These are phyloP conservation scores for Ornithoptera priamus DNA, from an alignment of 2,888 invertebrate species.

Conservation along the genomic window DNA sequence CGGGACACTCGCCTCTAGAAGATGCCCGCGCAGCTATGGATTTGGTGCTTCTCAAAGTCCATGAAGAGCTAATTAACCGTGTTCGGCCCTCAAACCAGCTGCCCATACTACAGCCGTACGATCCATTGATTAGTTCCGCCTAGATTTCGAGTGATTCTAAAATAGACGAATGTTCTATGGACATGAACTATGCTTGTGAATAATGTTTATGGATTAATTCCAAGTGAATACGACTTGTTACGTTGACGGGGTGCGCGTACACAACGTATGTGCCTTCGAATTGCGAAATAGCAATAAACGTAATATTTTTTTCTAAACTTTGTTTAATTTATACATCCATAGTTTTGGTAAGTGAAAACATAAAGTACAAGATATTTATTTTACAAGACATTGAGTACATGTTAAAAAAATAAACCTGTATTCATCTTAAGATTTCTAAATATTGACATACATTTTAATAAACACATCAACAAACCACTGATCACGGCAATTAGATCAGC, in stretches of 20 bases:
- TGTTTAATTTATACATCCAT: slow-evolving; percentile 43
- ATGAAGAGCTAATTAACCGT: slow-evolving; percentile 56
- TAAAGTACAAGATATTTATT: background rate
- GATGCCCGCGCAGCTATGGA: slow-evolving; percentile 95
- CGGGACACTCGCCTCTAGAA: slow-evolving; percentile 94
- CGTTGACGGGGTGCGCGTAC: slow-evolving; percentile 78
- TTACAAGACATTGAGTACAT: background rate
- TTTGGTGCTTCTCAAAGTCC: slow-evolving; percentile 89
- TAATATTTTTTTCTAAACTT: slow-evolving; percentile 66
- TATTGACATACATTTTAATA: slow-evolving; percentile 24
- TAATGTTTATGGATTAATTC: slow-evolving; percentile 52
- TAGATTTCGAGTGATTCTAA: slow-evolving; percentile 54
- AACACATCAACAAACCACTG: slow-evolving; percentile 12
- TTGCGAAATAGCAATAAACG: slow-evolving; percentile 77
- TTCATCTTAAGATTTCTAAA: slow-evolving; percentile 17
- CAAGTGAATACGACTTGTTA: slow-evolving; percentile 58
- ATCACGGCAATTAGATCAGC: background rate
- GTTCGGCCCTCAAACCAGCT: slow-evolving; percentile 49
- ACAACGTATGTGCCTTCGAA: slow-evolving; percentile 75
- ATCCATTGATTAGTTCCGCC: slow-evolving; percentile 71
- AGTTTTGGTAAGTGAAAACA: background rate
- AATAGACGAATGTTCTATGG: slow-evolving; percentile 58
- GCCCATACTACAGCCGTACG: slow-evolving; percentile 66
- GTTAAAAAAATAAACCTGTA: slow-evolving; percentile 3
- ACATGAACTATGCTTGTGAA: slow-evolving; percentile 52